phyloP scores from a whole-genome alignment of 2,888 invertebrate genomes.

The Torymus texanus region DNA sequence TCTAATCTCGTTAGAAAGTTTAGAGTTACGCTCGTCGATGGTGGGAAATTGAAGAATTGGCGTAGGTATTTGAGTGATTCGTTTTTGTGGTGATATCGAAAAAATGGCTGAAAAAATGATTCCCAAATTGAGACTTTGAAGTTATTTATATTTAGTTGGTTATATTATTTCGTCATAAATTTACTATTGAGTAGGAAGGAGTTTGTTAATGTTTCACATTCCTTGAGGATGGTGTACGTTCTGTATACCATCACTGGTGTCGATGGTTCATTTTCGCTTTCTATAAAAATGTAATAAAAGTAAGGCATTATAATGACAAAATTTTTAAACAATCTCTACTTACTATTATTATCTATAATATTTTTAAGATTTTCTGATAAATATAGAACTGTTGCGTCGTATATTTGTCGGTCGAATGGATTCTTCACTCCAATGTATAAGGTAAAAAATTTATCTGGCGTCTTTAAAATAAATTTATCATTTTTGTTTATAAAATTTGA shows the following conservation, averaged over 20 bases:
- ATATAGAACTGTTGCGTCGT: conserved; percentile 58
- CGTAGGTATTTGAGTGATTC: no score
- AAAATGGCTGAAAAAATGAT: no score
- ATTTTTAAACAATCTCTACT: neutral
- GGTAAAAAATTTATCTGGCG: conserved; percentile 57
- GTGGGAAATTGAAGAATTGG: no score
- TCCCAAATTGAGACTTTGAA: no score
- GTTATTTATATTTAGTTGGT: no score
- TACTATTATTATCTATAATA: neutral
- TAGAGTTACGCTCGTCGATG: no score
- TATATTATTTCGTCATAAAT: no score
- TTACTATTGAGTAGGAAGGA: no score
- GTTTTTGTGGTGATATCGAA: no score
- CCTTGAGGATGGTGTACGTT: conserved; percentile 31
- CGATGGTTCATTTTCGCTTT: neutral
- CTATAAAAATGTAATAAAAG: neutral
- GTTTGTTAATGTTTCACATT: conserved; percentile 2
- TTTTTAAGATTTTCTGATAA: conserved; percentile 52
- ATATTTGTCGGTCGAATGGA: conserved; percentile 60
- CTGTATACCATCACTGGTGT: neutral
- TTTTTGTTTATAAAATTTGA: neutral
- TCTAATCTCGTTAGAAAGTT: no score
- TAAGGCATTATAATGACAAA: neutral
- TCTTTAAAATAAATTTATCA: conserved; percentile 5
- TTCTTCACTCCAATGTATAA: conserved; percentile 64